Evolutionary conservation across 2,797 vertebrate species (phyloP).

Genomic region (Sebastes wilsoni): DNA sequence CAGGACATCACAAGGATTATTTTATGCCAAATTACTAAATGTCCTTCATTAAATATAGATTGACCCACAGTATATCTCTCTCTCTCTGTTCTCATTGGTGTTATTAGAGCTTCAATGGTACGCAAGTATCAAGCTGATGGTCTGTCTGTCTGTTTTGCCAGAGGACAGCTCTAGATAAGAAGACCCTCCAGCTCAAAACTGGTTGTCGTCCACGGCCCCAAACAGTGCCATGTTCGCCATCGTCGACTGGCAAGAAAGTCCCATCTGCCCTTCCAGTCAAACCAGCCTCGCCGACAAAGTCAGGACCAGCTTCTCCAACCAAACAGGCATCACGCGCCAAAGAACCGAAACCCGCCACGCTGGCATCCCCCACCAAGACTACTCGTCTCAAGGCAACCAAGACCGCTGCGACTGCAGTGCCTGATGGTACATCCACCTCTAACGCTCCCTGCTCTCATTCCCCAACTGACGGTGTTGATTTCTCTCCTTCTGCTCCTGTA

Average conservation of each 20-base stretch:
- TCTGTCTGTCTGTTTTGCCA: slow-evolving; percentile 60
- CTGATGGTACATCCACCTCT: neutral
- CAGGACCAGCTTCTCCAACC: slow-evolving; percentile 31
- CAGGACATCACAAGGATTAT: neutral
- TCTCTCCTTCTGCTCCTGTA: neutral
- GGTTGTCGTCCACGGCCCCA: slow-evolving; percentile 62
- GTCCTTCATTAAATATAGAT: slow-evolving; percentile 10
- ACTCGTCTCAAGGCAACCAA: slow-evolving; percentile 17
- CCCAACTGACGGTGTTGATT: neutral
- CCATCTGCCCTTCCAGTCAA: slow-evolving; percentile 14
- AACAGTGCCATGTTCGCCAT: slow-evolving; percentile 25
- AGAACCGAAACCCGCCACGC: slow-evolving; percentile 21
- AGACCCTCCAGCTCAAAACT: slow-evolving; percentile 85
- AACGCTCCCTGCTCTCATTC: neutral
- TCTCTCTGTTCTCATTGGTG: neutral
- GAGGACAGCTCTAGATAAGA: slow-evolving; percentile 99
- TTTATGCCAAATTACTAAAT: neutral
- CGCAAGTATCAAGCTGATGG: neutral
- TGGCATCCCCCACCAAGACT: neutral
- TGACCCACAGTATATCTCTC: neutral
- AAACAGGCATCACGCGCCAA: neutral
- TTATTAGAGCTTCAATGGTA: neutral
- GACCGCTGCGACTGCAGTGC: slow-evolving; percentile 1
- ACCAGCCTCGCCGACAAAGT: slow-evolving; percentile 31
- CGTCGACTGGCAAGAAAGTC: slow-evolving; percentile 39